phyloP scores from a whole-genome alignment of 2,888 invertebrate species.

The Melipona beecheii region DNA sequence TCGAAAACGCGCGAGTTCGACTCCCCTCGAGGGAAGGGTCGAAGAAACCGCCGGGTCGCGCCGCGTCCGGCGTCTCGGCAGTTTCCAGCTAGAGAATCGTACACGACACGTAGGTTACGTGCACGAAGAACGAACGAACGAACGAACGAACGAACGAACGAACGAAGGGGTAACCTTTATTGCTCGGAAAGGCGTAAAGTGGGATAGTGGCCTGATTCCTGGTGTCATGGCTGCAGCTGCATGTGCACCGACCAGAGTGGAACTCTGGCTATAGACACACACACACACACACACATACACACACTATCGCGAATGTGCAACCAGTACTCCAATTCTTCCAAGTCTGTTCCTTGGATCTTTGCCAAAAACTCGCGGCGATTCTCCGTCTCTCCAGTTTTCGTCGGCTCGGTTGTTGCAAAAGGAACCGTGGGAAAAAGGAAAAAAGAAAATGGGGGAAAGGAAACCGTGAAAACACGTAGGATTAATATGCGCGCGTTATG shows the following conservation, averaged over 20 bases:
- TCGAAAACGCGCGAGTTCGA: neutral
- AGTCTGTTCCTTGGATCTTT: slow-evolving; percentile 61
- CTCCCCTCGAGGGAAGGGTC: neutral
- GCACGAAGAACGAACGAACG: slow-evolving; percentile 45
- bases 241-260: slow-evolving; percentile 72
- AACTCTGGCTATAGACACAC: slow-evolving; percentile 62
- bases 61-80: slow-evolving; percentile 36
- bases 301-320: slow-evolving; percentile 56
- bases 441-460: neutral
- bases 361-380: slow-evolving; percentile 69
- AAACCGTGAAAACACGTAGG: slow-evolving; percentile 14
- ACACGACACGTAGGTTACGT: slow-evolving; percentile 56
- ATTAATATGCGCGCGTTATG: slow-evolving; percentile 49
- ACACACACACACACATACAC: too few relatives aligned
- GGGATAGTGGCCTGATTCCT: slow-evolving; percentile 81
- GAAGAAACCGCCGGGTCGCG: neutral
- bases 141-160: neutral
- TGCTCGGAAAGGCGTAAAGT: slow-evolving; percentile 79
- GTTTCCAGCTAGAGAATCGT: slow-evolving; percentile 50
- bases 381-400: neutral
- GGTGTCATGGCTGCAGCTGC: slow-evolving; percentile 81
- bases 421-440: neutral
- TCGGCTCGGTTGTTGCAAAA: neutral
- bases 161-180: slow-evolving; percentile 72
- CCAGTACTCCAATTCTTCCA: slow-evolving; percentile 49